Conservation (phyloP, 2,888 invertebrate genomes). For the Phragmatobia fuliginosa region DNA sequence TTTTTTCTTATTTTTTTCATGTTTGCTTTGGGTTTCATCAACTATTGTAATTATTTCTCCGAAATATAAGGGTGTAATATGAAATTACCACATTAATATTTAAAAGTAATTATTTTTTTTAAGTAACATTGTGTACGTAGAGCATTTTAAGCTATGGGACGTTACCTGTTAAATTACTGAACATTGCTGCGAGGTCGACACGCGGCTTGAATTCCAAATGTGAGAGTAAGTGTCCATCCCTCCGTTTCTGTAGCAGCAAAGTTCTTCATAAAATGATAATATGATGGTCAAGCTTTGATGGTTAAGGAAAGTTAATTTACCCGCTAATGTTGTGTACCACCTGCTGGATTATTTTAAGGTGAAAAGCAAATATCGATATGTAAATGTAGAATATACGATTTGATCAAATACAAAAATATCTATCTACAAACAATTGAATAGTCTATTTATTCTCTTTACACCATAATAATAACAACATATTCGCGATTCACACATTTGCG, state of each 20-base stretch:
- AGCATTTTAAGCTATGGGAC: constrained; percentile 48
- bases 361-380: neutral
- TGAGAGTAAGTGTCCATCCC: constrained; percentile 10
- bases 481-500: too few species aligned
- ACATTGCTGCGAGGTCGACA: constrained; percentile 53
- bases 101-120: constrained; percentile 46
- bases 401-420: neutral
- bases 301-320: neutral
- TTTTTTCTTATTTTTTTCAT: too few species aligned
- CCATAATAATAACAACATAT: too few species aligned
- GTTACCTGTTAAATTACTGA: constrained; percentile 56
- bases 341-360: neutral
- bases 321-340: neutral
- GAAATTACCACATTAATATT: constrained; percentile 16
- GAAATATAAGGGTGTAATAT: constrained; percentile 28
- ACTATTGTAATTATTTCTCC: neutral
- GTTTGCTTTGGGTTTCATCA: neutral
- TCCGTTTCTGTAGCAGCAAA: constrained; percentile 2
- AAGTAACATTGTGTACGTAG: constrained; percentile 49
- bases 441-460: neutral
- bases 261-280: neutral
- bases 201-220: constrained; percentile 57
- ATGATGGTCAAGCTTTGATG: neutral
- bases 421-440: neutral
- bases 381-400: neutral